Evolutionary conservation across 2,888 invertebrate genomes (phyloP).

Genomic region (Hydriomena furcata): DNA sequence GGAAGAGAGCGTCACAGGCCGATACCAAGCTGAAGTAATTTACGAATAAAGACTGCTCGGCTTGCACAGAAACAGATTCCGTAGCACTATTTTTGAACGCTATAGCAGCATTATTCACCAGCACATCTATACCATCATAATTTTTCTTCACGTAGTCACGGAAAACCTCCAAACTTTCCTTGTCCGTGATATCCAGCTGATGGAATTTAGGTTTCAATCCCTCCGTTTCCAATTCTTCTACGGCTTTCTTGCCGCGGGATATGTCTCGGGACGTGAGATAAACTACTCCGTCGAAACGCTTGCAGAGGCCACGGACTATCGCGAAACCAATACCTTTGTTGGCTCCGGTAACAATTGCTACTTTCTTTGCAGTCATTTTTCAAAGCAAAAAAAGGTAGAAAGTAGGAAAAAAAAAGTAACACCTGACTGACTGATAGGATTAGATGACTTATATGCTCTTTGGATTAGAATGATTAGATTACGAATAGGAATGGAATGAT

Average conservation of each 20-base stretch:
- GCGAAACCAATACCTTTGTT: constrained; percentile 90
- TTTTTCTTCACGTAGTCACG: constrained; percentile 83
- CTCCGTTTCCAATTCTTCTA: constrained; percentile 81
- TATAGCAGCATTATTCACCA: constrained; percentile 91
- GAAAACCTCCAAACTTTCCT: constrained; percentile 83
- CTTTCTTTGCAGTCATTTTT: constrained; percentile 55
- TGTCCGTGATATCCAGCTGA: constrained; percentile 87
- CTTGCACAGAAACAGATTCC: constrained; percentile 87
- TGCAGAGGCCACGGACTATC: constrained; percentile 87
- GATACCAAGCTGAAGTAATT: constrained; percentile 88
- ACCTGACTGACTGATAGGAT: no score
- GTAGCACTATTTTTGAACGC: constrained; percentile 85
- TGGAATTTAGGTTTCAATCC: constrained; percentile 85
- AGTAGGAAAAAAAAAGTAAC: no score
- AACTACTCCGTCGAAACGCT: constrained; percentile 86
- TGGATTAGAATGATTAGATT: no score
- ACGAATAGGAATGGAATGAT: no score
- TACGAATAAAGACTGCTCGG: constrained; percentile 86
- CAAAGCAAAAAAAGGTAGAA: neutral
- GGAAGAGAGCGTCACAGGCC: constrained; percentile 88
- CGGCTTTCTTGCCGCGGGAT: constrained; percentile 82
- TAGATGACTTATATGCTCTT: no score
- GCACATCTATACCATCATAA: constrained; percentile 87
- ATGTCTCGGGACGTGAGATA: constrained; percentile 88
- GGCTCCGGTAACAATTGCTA: constrained; percentile 86